Evolutionary conservation across 2,797 vertebrate species (phyloP).

Genomic region (Harpagifer antarcticus): DNA sequence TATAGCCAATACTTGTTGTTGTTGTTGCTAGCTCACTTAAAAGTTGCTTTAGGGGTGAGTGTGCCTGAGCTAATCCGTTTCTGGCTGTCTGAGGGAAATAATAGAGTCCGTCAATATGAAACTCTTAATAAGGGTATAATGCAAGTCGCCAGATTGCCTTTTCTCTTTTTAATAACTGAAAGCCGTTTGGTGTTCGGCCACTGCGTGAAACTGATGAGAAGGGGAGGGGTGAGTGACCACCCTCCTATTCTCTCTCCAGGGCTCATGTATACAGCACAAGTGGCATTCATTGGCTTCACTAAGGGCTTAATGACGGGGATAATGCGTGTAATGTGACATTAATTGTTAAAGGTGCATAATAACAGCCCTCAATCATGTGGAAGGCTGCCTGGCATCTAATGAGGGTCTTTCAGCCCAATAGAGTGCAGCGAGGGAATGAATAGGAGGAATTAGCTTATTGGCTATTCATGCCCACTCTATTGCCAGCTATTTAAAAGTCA

Average conservation of each 20-base stretch:
- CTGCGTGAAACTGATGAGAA: slow-evolving; percentile 74
- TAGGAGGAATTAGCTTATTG: slow-evolving; percentile 87
- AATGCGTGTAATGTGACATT: slow-evolving; percentile 89
- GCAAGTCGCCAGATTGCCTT: slow-evolving; percentile 53
- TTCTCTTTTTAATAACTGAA: slow-evolving; percentile 63
- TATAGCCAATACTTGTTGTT: background rate
- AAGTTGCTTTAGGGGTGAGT: background rate
- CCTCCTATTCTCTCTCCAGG: slow-evolving; percentile 69
- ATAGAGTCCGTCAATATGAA: slow-evolving; percentile 17
- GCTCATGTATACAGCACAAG: slow-evolving; percentile 86
- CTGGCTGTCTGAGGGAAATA: slow-evolving; percentile 3
- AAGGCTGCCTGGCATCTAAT: slow-evolving; percentile 86
- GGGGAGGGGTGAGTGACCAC: slow-evolving; percentile 67
- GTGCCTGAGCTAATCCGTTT: background rate
- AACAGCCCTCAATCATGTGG: slow-evolving; percentile 87
- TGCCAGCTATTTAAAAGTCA: slow-evolving; percentile 89
- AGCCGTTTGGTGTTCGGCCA: slow-evolving; percentile 56
- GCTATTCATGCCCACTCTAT: slow-evolving; percentile 89
- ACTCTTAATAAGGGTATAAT: slow-evolving; percentile 26
- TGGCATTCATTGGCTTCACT: slow-evolving; percentile 84
- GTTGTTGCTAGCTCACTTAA: background rate
- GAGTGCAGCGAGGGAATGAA: slow-evolving; percentile 85
- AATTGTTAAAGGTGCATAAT: slow-evolving; percentile 89
- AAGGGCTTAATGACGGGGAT: slow-evolving; percentile 87
- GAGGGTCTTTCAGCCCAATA: slow-evolving; percentile 84